Percentiles rank a stretch among this genome's conserved stretches.
These are phyloP conservation scores for Pocota personata DNA, from an alignment of 2,888 invertebrate genomes.

Conservation along the genomic window DNA sequence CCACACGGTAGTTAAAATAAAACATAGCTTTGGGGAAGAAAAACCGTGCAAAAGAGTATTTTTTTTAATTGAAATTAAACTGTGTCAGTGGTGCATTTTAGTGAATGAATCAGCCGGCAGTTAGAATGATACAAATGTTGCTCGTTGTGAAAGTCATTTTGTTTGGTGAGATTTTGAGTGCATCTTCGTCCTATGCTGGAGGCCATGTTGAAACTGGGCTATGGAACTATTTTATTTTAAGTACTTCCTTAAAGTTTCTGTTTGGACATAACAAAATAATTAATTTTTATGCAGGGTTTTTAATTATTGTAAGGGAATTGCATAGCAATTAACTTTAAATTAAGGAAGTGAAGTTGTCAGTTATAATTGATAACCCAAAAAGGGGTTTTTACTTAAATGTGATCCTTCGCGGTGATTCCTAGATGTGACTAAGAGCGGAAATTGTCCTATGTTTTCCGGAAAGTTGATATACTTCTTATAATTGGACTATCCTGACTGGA, in stretches of 20 bases:
- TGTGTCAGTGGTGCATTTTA: constrained; percentile 70
- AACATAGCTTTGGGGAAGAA: constrained; percentile 17
- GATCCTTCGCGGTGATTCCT: too few species aligned
- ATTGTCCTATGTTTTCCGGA: too few species aligned
- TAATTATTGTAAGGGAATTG: neutral
- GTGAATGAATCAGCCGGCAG: constrained; percentile 54
- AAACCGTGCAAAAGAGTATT: constrained; percentile 13
- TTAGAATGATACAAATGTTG: constrained; percentile 57
- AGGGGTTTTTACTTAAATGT: too few species aligned
- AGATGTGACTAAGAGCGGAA: too few species aligned
- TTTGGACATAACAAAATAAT: neutral
- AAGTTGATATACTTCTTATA: too few species aligned
- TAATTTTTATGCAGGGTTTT: neutral
- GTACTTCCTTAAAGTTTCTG: constrained; percentile 17
- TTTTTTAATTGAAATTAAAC: constrained; percentile 71
- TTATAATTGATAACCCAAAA: too few species aligned
- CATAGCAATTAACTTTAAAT: neutral
- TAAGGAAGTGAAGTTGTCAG: neutral
- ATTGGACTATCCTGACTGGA: too few species aligned
- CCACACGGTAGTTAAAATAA: constrained; percentile 42
- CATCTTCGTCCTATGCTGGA: neutral
- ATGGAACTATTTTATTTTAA: neutral
- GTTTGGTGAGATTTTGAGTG: constrained; percentile 17
- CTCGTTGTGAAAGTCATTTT: constrained; percentile 4
- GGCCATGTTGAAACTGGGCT: neutral